Percentiles rank a stretch among this genome's conserved stretches.
Evolutionary conservation across 2,797 vertebrate genomes (phyloP).

Genomic region (Protosalanx chinensis): DNA sequence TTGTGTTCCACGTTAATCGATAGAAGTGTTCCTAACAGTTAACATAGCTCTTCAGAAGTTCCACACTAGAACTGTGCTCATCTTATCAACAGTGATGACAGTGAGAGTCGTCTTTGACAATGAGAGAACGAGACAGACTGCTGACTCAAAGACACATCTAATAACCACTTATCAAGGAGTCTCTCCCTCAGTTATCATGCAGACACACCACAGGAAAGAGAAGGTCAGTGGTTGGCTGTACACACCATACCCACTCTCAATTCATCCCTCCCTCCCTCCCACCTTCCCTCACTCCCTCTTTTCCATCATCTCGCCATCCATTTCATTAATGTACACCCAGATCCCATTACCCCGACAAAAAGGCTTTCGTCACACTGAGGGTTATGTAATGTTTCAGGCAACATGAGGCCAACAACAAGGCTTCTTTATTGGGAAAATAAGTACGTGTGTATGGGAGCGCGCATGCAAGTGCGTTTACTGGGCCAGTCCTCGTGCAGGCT

Average conservation of each 20-base stretch:
- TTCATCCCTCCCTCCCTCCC: neutral
- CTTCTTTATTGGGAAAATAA: neutral
- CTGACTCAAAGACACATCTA: no score
- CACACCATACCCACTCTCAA: neutral
- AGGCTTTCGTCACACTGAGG: neutral
- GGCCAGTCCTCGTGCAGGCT: neutral
- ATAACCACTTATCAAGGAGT: no score
- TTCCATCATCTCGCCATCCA: neutral
- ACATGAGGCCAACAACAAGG: neutral
- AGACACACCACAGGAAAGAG: no score
- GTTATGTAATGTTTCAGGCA: constrained; percentile 42
- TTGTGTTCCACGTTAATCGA: neutral
- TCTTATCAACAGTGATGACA: no score
- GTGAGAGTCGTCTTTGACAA: neutral
- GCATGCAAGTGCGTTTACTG: neutral
- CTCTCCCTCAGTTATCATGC: no score
- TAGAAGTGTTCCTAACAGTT: neutral
- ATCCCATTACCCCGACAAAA: neutral
- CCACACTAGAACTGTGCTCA: neutral
- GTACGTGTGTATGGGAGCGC: neutral
- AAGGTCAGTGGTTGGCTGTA: constrained; percentile 1
- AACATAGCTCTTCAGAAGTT: neutral
- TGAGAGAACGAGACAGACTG: neutral
- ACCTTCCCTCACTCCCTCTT: neutral
- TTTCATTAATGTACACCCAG: neutral